Conservation (phyloP, 2,113 vertebrate genomes). For the Sterrhoptilus dennistouni region DNA sequence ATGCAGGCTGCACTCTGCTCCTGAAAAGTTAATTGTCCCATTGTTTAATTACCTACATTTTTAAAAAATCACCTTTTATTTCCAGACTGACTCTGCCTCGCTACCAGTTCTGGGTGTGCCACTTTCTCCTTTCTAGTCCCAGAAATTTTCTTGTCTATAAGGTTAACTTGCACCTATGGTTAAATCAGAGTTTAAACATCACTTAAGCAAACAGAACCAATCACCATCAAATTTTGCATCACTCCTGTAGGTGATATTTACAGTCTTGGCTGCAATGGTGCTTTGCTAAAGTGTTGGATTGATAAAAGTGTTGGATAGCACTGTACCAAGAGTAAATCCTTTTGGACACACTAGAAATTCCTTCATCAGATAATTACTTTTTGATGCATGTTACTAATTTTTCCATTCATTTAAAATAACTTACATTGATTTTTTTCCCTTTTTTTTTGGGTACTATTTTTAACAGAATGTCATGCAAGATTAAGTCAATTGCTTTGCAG, state of each 20-base stretch:
- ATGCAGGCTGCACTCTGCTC: neutral
- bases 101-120: neutral
- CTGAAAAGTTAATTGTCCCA: neutral
- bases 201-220: neutral
- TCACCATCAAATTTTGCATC: neutral
- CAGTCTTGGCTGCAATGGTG: neutral
- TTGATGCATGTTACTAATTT: neutral
- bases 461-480: constrained; percentile 15
- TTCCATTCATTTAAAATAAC: neutral
- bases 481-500: constrained; percentile 15
- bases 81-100: neutral
- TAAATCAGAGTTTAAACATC: neutral
- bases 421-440: neutral
- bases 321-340: neutral
- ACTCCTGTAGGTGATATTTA: neutral
- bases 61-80: neutral
- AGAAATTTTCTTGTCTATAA: neutral
- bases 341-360: neutral
- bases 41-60: neutral
- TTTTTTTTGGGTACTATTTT: neutral
- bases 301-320: neutral
- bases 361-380: constrained; percentile 25
- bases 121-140: neutral
- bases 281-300: neutral
- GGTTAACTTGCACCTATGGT: neutral